Evolutionary conservation across 2,113 vertebrate genomes (phyloP).

Genomic region (Pongo pygmaeus): DNA sequence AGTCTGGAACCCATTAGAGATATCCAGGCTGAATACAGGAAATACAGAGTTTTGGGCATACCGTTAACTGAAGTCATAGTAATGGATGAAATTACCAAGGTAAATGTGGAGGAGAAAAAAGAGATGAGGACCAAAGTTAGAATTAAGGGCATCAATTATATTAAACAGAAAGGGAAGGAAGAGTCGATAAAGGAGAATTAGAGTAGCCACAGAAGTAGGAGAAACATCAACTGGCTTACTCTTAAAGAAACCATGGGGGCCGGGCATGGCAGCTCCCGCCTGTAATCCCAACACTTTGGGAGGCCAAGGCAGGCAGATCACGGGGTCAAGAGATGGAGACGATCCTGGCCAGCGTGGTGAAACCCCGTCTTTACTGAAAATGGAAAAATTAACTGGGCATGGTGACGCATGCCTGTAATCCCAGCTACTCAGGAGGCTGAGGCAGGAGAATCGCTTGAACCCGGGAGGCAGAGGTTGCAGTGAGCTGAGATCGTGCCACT

Average conservation of each 20-base stretch:
- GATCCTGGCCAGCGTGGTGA: too few species aligned
- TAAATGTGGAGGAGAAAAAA: background rate
- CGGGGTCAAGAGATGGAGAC: too few species aligned
- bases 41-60: background rate
- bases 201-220: background rate
- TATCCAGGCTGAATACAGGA: background rate
- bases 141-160: background rate
- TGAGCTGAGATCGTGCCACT: too few species aligned
- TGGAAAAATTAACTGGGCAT: too few species aligned
- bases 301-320: too few species aligned
- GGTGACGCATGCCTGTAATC: too few species aligned
- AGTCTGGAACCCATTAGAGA: background rate
- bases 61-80: background rate
- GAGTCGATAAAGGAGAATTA: background rate
- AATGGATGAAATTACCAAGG: background rate
- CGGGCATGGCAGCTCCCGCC: too few species aligned
- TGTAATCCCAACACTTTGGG: too few species aligned
- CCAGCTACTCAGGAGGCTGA: too few species aligned
- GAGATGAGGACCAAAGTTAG: background rate
- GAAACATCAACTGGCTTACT: background rate
- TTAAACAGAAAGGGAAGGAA: background rate
- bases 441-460: too few species aligned
- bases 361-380: too few species aligned
- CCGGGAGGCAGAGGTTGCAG: too few species aligned
- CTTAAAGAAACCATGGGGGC: background rate